Conservation (phyloP, 1,140 invertebrate species). For the Portunus trituberculatus region DNA sequence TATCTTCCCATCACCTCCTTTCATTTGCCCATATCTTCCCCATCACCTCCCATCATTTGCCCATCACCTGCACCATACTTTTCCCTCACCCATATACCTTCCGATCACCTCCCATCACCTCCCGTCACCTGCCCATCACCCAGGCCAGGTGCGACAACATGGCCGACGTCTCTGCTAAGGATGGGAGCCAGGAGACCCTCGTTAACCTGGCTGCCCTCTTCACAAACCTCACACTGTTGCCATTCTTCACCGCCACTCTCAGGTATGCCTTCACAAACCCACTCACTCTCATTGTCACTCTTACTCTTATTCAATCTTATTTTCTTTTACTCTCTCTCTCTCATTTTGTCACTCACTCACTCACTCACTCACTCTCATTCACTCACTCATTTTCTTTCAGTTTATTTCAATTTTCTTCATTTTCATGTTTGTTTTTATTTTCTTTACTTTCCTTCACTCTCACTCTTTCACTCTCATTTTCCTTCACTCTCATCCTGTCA, state of each 20-base stretch:
- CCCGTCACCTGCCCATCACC: neutral
- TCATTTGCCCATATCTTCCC: too few species aligned
- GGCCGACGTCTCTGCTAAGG: conserved; percentile 84
- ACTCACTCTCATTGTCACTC: too few species aligned
- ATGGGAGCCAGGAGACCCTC: conserved; percentile 97
- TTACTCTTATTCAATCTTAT: neutral
- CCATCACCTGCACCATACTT: too few species aligned
- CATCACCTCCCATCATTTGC: too few species aligned
- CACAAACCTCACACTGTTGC: conserved; percentile 88
- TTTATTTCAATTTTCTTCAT: neutral
- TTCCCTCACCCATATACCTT: neutral
- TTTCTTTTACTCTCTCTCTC: neutral
- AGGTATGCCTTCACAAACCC: conserved; percentile 1
- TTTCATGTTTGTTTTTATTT: neutral
- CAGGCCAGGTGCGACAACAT: conserved; percentile 91
- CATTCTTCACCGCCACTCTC: conserved; percentile 82
- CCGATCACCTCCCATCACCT: neutral
- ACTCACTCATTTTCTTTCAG: too few species aligned
- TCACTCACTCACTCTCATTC: too few species aligned
- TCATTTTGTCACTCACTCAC: too few species aligned
- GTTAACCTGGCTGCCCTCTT: conserved; percentile 94
- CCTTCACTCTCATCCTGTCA: neutral
- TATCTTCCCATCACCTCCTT: too few species aligned
- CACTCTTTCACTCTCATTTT: neutral
- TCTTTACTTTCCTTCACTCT: neutral